A percentile compares a stretch with the other conserved stretches of the same genome.
Evolutionary conservation across 1,140 invertebrate species (phyloP).

Genomic region (Pseudomyrmex flavicornis): DNA sequence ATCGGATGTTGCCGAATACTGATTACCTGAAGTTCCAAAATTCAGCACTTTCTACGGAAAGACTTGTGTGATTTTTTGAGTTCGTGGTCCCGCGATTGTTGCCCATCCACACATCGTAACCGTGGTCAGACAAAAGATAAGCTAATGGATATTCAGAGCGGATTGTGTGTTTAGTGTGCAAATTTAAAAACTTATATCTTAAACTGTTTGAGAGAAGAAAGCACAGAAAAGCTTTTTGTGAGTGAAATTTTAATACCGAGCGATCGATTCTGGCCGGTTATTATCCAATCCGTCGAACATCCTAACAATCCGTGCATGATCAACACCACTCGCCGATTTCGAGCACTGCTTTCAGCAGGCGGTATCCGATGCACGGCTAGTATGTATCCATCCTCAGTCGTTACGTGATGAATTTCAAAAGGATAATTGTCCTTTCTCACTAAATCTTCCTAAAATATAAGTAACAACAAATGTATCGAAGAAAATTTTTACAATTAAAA

Average conservation of each 20-base stretch:
- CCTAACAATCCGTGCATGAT: constrained; percentile 91
- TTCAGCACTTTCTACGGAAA: constrained; percentile 82
- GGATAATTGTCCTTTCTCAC: constrained; percentile 24
- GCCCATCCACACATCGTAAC: constrained; percentile 90
- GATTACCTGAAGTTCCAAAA: constrained; percentile 84
- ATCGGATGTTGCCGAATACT: not conserved
- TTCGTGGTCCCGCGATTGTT: constrained; percentile 89
- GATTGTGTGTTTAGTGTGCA: not conserved
- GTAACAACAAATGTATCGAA: not conserved
- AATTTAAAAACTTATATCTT: not conserved
- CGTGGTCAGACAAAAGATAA: constrained; percentile 85
- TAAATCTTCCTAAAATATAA: constrained; percentile 15
- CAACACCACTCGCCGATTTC: constrained; percentile 82
- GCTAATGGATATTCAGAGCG: constrained; percentile 11
- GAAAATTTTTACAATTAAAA: not conserved
- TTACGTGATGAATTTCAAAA: constrained; percentile 49
- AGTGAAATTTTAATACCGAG: constrained; percentile 75
- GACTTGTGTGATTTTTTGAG: constrained; percentile 85
- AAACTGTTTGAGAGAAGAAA: not conserved
- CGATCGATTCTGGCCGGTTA: constrained; percentile 87
- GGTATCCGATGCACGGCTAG: constrained; percentile 52
- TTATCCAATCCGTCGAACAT: constrained; percentile 90
- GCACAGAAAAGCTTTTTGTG: too few relatives aligned
- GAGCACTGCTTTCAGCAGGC: not conserved
- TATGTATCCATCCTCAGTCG: constrained; percentile 49